A percentile compares a stretch with the other conserved stretches of the same genome.
Evolutionary conservation across 2,113 vertebrate genomes (phyloP).

Genomic region (Charadrius vociferus): DNA sequence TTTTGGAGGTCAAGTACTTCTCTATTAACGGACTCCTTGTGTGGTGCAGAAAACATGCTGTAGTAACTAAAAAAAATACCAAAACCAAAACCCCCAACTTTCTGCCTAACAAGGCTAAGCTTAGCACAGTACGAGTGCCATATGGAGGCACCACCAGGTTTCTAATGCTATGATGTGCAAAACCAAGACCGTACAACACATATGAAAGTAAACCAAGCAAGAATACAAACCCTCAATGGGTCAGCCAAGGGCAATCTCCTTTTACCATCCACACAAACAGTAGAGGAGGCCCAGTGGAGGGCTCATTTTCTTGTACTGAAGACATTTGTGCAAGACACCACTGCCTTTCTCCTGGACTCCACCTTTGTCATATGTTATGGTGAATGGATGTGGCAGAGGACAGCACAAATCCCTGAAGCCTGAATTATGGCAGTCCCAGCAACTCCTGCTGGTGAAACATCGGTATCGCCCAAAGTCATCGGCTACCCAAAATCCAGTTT

Average conservation of each 20-base stretch:
- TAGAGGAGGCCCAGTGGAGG: rapidly evolving
- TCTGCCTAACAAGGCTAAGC: background rate
- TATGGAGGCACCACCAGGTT: background rate
- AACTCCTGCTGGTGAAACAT: background rate
- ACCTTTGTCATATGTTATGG: background rate
- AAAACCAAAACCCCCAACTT: background rate
- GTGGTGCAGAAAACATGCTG: background rate
- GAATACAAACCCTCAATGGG: background rate
- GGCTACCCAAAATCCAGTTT: slow-evolving; percentile 7
- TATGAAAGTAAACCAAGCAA: background rate
- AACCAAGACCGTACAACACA: background rate
- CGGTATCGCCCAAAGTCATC: background rate
- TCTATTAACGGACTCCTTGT: background rate
- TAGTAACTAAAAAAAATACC: background rate
- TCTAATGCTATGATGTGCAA: background rate
- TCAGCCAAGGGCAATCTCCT: background rate
- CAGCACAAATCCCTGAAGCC: background rate
- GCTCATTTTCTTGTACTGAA: background rate
- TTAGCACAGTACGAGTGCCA: background rate
- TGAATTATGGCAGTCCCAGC: background rate
- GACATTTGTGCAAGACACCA: background rate
- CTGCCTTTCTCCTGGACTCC: background rate
- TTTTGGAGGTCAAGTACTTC: background rate
- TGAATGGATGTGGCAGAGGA: background rate
- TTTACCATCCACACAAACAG: background rate